Evolutionary conservation across 2,113 vertebrate genomes (phyloP), one percentile per base, ranked within the genome.

Genomic region (Zosterops hypoxanthus): DNA sequence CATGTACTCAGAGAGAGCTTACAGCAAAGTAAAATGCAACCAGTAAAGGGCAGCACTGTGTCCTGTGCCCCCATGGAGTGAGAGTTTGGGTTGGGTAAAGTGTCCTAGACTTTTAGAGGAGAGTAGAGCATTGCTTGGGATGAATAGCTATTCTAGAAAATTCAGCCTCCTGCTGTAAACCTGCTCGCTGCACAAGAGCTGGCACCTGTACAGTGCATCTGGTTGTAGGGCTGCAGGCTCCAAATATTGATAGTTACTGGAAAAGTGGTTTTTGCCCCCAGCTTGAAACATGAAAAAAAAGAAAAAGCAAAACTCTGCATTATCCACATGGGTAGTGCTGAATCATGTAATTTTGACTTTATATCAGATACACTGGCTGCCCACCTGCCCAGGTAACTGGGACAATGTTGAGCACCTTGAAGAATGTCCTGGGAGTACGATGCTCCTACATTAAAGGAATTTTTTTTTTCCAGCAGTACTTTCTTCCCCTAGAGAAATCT

Each of bases 211-310:
- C 14, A 22, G 46, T 53, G 53, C 31, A 33, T 64, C 61, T 81
- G 33, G 6, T 52, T 25, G 20, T 14, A 59, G 75, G 50, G 17
- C 42, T 73, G 29, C 41, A 77, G 75, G 14, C 13, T 88, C 34
- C 55, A 78, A 47, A 56, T 41, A 59, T 14, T 69, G 56, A 34
- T 15, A 71, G 36, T 24, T 68, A 46, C 12, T 65, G 28, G 33
- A 52, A 82, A 84, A 84, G 9, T 1, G 0, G 0, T 49, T 49
- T 16, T 22, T 14, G 0, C 1, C 9, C 5, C 5, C 20, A 26
- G 4, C 3, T 13, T 61, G 41, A 82, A 89, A 70, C 10, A 56
- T 14, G 6, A 39, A 73, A 34, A 29, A 4, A 39, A 60, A 70
- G 59, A 59, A 12, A 21, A 60, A 25, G 9, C 2, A 72, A 81